Base-by-base conservation (phyloP, 2,888 invertebrate genomes). In the Athripsodes cinereus region DNA sequence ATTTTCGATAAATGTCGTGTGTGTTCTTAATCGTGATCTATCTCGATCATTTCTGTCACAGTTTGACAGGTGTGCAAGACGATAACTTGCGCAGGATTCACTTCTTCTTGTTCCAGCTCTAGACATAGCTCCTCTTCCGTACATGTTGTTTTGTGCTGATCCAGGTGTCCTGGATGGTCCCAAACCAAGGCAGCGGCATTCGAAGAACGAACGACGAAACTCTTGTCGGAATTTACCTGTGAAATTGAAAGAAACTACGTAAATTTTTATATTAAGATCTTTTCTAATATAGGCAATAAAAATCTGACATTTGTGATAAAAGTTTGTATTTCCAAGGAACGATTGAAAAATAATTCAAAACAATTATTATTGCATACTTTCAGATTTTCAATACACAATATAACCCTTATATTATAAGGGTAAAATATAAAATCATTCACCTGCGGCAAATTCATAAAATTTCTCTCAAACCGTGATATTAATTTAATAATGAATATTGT, bases 181-280 rank as follows among this genome's bases (percentile, higher is more conserved):
- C 13, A 63, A 22, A 1, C 62, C 64, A n/a, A 62, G 76, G 66
- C 80, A 79, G 63, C 80, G 72, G 63, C 85, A 85, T 67, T 83
- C 82, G 70, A 83, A 84, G 71, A 87, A 83, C 1, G 86, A 84
- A 64, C 85, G 81, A 65, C 82, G 82, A 70, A 87, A 87, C 69
- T 87, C 87, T 63, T 84, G 80, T 8, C 86, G 82, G 70, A 87
- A 87, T 76, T 87, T 87, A 59, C 86, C 88, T 87, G 81, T 20
- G 21, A 40, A 40, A 40, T 40, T 40, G 13, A 40, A 40, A 40
- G 40, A 40, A 13, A 40, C 40, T 40, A 40, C 13, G 13, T 40
- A 40, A 40, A 40, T 40, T 40, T 40, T 40, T 40, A 40, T 40
- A n/a, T 40, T n/a, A n/a, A n/a, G n/a, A n/a, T n/a, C n/a, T n/a